Evolutionary conservation across 2,797 vertebrate genomes (phyloP).

Genomic region (Serranus cabrilla): DNA sequence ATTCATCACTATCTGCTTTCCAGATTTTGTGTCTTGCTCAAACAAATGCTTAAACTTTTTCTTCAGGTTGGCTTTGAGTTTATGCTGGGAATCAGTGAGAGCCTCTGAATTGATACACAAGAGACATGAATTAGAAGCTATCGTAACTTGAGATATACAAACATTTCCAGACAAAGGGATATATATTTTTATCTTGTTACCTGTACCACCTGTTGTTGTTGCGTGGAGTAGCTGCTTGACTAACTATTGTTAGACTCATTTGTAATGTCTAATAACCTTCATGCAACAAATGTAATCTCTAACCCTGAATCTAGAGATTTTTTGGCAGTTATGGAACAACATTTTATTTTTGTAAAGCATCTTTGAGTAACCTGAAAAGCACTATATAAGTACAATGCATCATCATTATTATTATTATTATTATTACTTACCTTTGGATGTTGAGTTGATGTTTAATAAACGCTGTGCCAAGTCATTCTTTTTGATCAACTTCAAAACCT

Average conservation of each 20-base stretch:
- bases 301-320: too few species aligned
- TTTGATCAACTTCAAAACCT: constrained; percentile 12
- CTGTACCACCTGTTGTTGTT: not conserved
- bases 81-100: constrained; percentile 1
- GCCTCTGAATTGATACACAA: constrained; percentile 1
- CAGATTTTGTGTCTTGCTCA: not conserved
- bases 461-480: constrained; percentile 27
- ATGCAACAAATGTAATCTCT: too few species aligned
- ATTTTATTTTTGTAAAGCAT: too few species aligned
- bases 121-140: not conserved
- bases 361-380: too few species aligned
- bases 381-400: too few species aligned
- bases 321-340: too few species aligned
- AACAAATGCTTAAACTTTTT: constrained; percentile 18
- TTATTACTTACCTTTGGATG: constrained; percentile 40
- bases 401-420: too few species aligned
- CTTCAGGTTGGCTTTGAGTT: constrained; percentile 32
- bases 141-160: not conserved
- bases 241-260: not conserved
- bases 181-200: not conserved
- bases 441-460: constrained; percentile 8
- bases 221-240: not conserved
- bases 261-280: too few species aligned
- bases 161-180: not conserved
- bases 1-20: constrained; percentile 22